phyloP scores from a whole-genome alignment of 1,140 invertebrate species.

The Neelides sp. region DNA sequence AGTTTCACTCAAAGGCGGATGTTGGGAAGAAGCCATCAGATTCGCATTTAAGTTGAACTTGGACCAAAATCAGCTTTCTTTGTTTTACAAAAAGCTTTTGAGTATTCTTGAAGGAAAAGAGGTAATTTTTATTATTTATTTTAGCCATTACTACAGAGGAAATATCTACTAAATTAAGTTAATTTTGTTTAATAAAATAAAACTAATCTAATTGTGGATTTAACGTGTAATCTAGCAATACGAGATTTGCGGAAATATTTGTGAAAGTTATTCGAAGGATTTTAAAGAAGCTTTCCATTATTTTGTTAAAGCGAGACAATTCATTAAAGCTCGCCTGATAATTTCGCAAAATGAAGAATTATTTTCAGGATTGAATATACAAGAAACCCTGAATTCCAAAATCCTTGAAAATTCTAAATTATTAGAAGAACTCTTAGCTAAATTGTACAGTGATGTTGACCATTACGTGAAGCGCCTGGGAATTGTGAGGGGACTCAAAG shows the following conservation, averaged over 20 bases:
- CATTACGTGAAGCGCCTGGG: constrained; percentile 8
- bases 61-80: neutral
- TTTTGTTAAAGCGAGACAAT: constrained; percentile 17
- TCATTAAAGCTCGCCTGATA: constrained; percentile 9
- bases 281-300: constrained; percentile 10
- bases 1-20: constrained; percentile 10
- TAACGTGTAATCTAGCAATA: constrained; percentile 14
- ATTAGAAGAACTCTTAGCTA: constrained; percentile 7
- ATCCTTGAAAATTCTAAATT: neutral
- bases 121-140: constrained; percentile 3
- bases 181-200: neutral
- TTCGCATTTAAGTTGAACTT: neutral
- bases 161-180: neutral
- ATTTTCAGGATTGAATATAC: neutral
- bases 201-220: constrained; percentile 1
- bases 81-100: neutral
- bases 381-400: constrained; percentile 6
- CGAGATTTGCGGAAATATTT: constrained; percentile 16
- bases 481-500: constrained; percentile 18
- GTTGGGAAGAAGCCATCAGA: constrained; percentile 20
- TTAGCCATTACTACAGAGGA: neutral
- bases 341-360: constrained; percentile 3
- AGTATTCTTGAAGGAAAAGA: constrained; percentile 2
- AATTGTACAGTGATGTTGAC: constrained; percentile 1
- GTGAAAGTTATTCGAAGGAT: constrained; percentile 20